Percentiles rank a stretch among this genome's conserved stretches.
phyloP scores from a whole-genome alignment of 2,888 invertebrate species.

The Dione juno region DNA sequence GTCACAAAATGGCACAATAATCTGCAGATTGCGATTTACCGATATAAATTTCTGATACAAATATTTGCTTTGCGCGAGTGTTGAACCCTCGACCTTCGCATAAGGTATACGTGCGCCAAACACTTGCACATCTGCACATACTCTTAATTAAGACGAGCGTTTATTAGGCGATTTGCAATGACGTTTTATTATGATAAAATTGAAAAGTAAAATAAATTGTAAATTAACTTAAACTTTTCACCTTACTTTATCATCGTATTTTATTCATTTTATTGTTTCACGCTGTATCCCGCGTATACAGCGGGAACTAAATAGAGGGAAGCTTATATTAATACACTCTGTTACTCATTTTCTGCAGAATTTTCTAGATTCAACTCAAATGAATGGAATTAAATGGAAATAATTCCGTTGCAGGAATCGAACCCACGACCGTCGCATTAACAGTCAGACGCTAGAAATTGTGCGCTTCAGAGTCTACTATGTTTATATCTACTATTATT shows the following conservation, averaged over 20 bases:
- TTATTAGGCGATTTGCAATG: background rate
- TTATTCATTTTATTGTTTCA: too few species aligned
- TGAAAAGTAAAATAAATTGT: background rate
- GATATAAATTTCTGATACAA: background rate
- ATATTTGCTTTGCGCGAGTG: background rate
- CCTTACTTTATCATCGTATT: background rate
- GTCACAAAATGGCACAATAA: background rate
- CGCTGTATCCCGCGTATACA: too few species aligned
- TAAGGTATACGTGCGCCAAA: background rate
- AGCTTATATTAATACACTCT: too few species aligned
- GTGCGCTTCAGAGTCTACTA: too few species aligned
- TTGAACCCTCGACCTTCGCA: constrained; percentile 20
- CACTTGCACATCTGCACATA: constrained; percentile 6
- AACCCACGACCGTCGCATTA: too few species aligned
- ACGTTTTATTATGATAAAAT: background rate
- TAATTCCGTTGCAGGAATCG: too few species aligned
- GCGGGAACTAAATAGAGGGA: background rate
- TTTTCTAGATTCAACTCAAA: too few species aligned
- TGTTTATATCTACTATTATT: background rate
- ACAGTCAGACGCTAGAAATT: background rate
- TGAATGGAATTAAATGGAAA: too few species aligned
- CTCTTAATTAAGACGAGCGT: background rate
- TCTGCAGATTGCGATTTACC: background rate
- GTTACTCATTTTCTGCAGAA: too few species aligned
- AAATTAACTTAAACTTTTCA: background rate